These are phyloP conservation scores for Gymnocheta viridis DNA, from an alignment of 2,888 invertebrate genomes.

Conservation along the genomic window DNA sequence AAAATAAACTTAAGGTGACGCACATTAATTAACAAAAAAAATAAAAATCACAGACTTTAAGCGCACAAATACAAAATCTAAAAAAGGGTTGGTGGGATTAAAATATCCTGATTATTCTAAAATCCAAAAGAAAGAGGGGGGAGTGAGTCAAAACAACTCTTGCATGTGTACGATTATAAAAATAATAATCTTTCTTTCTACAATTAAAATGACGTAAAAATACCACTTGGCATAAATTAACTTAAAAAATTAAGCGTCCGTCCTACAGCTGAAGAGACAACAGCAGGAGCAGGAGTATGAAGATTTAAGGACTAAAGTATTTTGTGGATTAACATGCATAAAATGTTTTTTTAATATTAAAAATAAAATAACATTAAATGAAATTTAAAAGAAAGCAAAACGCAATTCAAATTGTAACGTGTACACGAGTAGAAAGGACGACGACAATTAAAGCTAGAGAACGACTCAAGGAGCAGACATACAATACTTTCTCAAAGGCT, in stretches of 20 bases:
- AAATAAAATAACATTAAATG: slow-evolving; percentile 44
- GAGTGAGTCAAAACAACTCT: background rate
- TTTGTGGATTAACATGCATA: slow-evolving; percentile 77
- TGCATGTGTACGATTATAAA: slow-evolving; percentile 26
- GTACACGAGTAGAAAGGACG: slow-evolving; percentile 4
- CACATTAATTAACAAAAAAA: background rate
- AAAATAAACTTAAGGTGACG: slow-evolving; percentile 45
- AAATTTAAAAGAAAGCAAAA: slow-evolving; percentile 44
- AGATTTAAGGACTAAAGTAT: slow-evolving; percentile 32
- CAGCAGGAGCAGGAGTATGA: background rate
- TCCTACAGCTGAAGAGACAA: slow-evolving; percentile 4
- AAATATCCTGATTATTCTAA: slow-evolving; percentile 35
- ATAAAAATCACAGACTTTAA: background rate
- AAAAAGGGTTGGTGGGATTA: slow-evolving; percentile 33
- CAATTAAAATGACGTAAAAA: slow-evolving; percentile 68
- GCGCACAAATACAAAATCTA: background rate
- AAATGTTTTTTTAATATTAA: slow-evolving; percentile 78
- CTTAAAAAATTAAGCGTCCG: slow-evolving; percentile 55
- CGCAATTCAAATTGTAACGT: slow-evolving; percentile 26
- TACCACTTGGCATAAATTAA: slow-evolving; percentile 72
- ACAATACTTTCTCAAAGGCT: background rate
- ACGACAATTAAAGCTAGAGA: slow-evolving; percentile 41
- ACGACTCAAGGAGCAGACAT: slow-evolving; percentile 30
- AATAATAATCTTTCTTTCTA: slow-evolving; percentile 47
- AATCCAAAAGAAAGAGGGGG: background rate